Conservation (phyloP, 2,888 invertebrate species). For the Clivina fossor region DNA sequence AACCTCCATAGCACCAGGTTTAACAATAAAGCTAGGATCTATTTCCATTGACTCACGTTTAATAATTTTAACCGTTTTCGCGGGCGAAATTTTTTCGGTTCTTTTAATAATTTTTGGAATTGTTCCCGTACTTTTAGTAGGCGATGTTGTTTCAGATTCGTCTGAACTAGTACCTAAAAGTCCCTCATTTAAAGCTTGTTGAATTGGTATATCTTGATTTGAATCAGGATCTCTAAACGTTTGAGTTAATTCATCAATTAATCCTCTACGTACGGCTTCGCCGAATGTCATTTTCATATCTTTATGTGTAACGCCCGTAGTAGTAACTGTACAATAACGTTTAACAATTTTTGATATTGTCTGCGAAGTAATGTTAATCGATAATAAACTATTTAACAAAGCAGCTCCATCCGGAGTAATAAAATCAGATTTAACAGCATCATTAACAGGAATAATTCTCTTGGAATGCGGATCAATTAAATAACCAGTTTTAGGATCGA, state of each 20-base stretch:
- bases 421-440: conserved; percentile 81
- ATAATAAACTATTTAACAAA: conserved; percentile 78
- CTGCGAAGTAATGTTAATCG: conserved; percentile 85
- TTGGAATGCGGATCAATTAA: conserved; percentile 74
- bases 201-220: conserved; percentile 70
- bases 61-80: conserved; percentile 25
- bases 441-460: conserved; percentile 76
- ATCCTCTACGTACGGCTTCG: conserved; percentile 74
- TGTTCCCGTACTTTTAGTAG: conserved; percentile 19
- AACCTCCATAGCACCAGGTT: conserved; percentile 24
- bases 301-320: conserved; percentile 58
- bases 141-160: conserved; percentile 36
- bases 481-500: conserved; percentile 88
- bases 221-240: conserved; percentile 77
- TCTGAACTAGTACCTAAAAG: conserved; percentile 57
- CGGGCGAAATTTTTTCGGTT: conserved; percentile 16
- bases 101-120: conserved; percentile 22
- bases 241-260: conserved; percentile 77
- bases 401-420: conserved; percentile 88
- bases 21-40: conserved; percentile 20
- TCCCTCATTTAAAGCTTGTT: conserved; percentile 76
- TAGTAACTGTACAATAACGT: conserved; percentile 76
- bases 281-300: conserved; percentile 70
- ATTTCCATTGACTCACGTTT: conserved; percentile 37
- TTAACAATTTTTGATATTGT: conserved; percentile 84